Evolutionary conservation across 2,888 invertebrate species (phyloP).

Genomic region (Mythimna lalbum): DNA sequence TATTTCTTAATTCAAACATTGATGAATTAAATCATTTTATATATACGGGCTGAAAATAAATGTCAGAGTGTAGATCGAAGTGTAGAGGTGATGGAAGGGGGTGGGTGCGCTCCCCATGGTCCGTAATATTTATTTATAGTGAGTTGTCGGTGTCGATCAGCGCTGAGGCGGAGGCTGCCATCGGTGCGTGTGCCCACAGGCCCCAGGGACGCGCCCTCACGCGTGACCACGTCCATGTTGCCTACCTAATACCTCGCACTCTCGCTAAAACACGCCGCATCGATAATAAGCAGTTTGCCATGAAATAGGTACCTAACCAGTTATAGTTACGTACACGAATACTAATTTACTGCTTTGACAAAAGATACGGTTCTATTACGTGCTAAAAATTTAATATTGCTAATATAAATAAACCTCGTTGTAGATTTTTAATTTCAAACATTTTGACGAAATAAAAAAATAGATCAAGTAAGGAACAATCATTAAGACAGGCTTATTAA

Average conservation of each 20-base stretch:
- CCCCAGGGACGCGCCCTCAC: constrained; percentile 71
- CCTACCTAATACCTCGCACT: constrained; percentile 55
- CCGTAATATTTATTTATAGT: constrained; percentile 80
- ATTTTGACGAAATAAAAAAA: not conserved
- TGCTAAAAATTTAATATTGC: not conserved
- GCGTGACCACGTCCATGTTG: constrained; percentile 75
- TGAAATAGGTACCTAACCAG: constrained; percentile 44
- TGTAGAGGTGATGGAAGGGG: constrained; percentile 30
- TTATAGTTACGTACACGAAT: constrained; percentile 41
- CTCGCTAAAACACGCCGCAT: constrained; percentile 33
- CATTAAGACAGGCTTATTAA: not conserved
- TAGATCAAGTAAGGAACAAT: not conserved
- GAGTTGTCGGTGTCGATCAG: constrained; percentile 69
- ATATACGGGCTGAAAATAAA: constrained; percentile 19
- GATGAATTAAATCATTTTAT: not conserved
- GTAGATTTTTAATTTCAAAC: not conserved
- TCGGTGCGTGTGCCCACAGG: constrained; percentile 82
- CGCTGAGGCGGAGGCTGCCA: constrained; percentile 73
- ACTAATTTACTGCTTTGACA: constrained; percentile 11
- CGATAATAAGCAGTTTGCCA: constrained; percentile 51
- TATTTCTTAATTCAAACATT: constrained; percentile 6
- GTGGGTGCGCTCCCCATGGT: constrained; percentile 51
- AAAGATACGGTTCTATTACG: constrained; percentile 19
- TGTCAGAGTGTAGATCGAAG: constrained; percentile 13
- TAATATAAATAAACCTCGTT: not conserved